Conservation (phyloP, 2,888 invertebrate species). For the Lepidochrysops patricia region DNA sequence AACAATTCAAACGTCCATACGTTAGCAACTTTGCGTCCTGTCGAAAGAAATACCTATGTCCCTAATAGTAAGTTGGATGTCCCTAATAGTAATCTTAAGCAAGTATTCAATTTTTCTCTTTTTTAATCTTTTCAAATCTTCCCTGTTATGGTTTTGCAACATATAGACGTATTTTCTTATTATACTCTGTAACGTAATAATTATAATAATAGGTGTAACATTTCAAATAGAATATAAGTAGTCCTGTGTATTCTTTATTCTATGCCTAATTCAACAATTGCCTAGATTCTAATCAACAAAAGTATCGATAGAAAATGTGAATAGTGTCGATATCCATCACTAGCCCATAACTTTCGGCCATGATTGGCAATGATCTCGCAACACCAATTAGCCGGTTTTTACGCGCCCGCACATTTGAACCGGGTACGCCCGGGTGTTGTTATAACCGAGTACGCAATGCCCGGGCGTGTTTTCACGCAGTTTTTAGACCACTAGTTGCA, state of each 20-base stretch:
- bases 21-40: neutral
- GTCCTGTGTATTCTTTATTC: too few relatives aligned
- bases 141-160: too few relatives aligned
- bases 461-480: slow-evolving; percentile 21
- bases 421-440: slow-evolving; percentile 39
- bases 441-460: slow-evolving; percentile 21
- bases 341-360: slow-evolving; percentile 39
- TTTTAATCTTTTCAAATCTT: too few relatives aligned
- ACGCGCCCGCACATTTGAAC: slow-evolving; percentile 56
- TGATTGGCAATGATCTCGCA: slow-evolving; percentile 58
- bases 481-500: slow-evolving; percentile 28
- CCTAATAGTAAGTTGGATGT: too few relatives aligned
- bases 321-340: slow-evolving; percentile 34
- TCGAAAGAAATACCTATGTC: too few relatives aligned
- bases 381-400: slow-evolving; percentile 69
- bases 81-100: too few relatives aligned
- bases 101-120: too few relatives aligned
- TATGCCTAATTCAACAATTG: neutral
- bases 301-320: slow-evolving; percentile 7
- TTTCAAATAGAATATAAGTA: too few relatives aligned
- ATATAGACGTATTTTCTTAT: too few relatives aligned
- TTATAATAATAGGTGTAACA: too few relatives aligned
- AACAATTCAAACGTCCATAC: neutral
- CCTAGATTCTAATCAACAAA: neutral
- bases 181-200: too few relatives aligned